Evolutionary conservation across 2,113 vertebrate genomes (phyloP), one percentile per base, ranked within the genome.

Genomic region (Bagarius yarrelli): DNA sequence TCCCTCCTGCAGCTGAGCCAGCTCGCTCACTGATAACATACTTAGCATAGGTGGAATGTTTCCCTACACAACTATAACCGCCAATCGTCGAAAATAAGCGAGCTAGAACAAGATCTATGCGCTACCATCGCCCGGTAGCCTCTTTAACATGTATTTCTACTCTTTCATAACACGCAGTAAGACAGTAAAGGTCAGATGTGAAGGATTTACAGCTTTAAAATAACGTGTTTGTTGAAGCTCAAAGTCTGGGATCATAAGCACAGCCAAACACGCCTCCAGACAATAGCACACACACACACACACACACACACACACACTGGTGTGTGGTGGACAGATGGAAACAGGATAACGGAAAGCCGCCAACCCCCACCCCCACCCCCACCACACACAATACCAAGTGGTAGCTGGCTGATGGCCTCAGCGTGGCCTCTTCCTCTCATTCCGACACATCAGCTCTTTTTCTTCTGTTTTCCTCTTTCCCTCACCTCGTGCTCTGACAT

Each of bases 391-490:
- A 69, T 53, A 50, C 70, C 67, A 60, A 53, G 40, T 44, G 40
- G 63, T 69, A 69, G 67, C 80, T 69, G 34, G 60, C 60, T 66
- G 56, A 36, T 27, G 55, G 81, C 44, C 66, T 83, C 81, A 57
- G 44, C 34, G 40, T 78, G 71, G 71, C 73, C 70, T 79, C 75
- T 79, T 75, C 76, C 83, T 79, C 73, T 81, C 63, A 32, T 79
- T 64, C 75, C 40, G 70, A 56, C 59, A 77, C 73, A 52, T 64
- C 80, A 80, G 57, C 52, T 57, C 15, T 76, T 69, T 81, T 75
- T 76, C 59, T 57, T 5, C 9, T 47, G 4, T 34, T 61, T 44
- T 72, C 34, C 69, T 76, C 57, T 73, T 63, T 18, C 55, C 53
- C 60, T 70, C 71, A 76, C 77, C 78, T 76, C 59, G 15, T 78